Percentiles rank a stretch among this genome's conserved stretches.
Evolutionary conservation across 2,797 vertebrate species (phyloP).

Genomic region (Myotis pilosus): DNA sequence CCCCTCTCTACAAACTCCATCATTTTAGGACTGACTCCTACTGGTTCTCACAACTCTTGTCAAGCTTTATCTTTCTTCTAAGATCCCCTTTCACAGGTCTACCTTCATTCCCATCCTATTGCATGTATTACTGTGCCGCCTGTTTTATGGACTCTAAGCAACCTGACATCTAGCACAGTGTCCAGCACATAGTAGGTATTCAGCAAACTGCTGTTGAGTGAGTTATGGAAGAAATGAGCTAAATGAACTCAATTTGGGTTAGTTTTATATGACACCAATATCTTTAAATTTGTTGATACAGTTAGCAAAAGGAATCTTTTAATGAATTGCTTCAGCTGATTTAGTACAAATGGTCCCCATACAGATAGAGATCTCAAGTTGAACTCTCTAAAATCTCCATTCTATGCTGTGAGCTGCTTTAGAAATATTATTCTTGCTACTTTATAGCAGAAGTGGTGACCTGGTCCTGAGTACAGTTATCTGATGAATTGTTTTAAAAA

Average conservation of each 20-base stretch:
- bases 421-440: not conserved
- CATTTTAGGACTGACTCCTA: not conserved
- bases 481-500: not conserved
- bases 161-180: not conserved
- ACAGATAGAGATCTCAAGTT: not conserved
- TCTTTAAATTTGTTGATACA: not conserved
- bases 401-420: not conserved
- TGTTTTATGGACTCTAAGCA: not conserved
- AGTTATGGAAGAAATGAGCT: not conserved
- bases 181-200: not conserved
- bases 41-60: not conserved
- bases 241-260: not conserved
- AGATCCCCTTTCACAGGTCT: not conserved
- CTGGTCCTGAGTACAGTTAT: not conserved
- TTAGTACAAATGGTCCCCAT: not conserved
- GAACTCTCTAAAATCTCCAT: not conserved
- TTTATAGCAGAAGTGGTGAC: not conserved
- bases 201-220: not conserved
- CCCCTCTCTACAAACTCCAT: not conserved
- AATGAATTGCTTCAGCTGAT: not conserved
- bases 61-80: not conserved
- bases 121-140: not conserved
- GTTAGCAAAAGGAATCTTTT: slow-evolving; percentile 27
- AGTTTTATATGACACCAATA: not conserved
- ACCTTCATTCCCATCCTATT: not conserved